Percentiles rank a stretch among this genome's conserved stretches.
These are phyloP conservation scores for Microhierax caerulescens DNA, from an alignment of 2,797 vertebrate genomes.

Conservation along the genomic window DNA sequence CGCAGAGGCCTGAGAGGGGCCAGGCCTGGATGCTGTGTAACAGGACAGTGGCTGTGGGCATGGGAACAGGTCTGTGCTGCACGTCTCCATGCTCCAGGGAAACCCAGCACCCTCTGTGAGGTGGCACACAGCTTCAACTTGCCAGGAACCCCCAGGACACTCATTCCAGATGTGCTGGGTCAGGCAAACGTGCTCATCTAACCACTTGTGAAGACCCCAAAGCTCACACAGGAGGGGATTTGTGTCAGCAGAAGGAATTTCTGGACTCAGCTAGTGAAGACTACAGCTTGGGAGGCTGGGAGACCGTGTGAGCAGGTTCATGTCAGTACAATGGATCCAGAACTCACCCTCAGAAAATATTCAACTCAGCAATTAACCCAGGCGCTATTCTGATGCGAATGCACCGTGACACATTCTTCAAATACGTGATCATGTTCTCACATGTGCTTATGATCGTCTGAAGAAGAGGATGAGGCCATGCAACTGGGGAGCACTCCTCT, in stretches of 20 bases:
- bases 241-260: neutral
- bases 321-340: rapidly evolving
- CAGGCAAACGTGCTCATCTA: rapidly evolving
- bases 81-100: neutral
- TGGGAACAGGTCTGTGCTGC: neutral
- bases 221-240: neutral
- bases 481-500: rapidly evolving
- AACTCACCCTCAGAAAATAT: neutral
- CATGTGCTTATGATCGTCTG: rapidly evolving
- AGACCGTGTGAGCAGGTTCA: neutral
- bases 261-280: neutral
- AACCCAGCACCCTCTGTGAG: neutral
- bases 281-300: neutral
- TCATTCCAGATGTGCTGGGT: neutral
- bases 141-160: neutral
- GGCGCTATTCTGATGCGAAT: neutral
- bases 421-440: neutral
- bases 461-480: neutral
- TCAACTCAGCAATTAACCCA: neutral
- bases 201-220: neutral
- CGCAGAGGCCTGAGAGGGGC: neutral
- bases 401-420: neutral
- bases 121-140: neutral
- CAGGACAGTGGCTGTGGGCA: neutral
- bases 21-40: neutral